Evolutionary conservation across 2,113 vertebrate genomes (phyloP).

Genomic region (Ophiodon elongatus): DNA sequence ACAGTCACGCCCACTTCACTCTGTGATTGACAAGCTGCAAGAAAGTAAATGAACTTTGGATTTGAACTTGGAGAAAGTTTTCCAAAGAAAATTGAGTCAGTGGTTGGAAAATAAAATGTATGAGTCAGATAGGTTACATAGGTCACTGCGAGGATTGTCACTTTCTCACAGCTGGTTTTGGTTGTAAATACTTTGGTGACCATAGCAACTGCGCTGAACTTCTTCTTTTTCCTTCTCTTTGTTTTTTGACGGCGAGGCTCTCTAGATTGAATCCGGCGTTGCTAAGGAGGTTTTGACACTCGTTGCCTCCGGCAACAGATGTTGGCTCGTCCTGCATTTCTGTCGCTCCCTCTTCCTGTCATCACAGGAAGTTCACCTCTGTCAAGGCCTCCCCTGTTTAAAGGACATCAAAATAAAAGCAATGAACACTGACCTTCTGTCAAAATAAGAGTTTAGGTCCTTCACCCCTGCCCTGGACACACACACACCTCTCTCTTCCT

Average conservation of each 20-base stretch:
- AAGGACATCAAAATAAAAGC: constrained; percentile 62
- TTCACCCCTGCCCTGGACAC: constrained; percentile 52
- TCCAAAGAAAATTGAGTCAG: not conserved
- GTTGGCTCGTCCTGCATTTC: constrained; percentile 24
- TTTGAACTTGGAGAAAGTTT: not conserved
- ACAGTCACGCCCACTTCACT: not conserved
- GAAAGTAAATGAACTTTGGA: not conserved
- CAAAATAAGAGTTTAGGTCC: constrained; percentile 49
- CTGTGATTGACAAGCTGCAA: not conserved
- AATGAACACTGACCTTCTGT: constrained; percentile 32
- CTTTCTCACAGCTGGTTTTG: constrained; percentile 21
- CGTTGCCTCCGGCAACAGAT: not conserved
- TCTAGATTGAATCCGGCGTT: not conserved
- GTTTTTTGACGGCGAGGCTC: not conserved
- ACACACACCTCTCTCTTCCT: not conserved
- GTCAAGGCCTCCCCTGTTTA: constrained; percentile 44
- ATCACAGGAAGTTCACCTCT: constrained; percentile 44
- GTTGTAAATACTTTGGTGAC: constrained; percentile 8
- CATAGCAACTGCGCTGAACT: not conserved
- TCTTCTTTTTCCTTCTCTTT: constrained; percentile 46
- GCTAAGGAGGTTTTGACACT: not conserved
- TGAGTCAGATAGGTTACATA: constrained; percentile 19
- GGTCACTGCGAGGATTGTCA: constrained; percentile 1
- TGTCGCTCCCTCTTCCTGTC: not conserved
- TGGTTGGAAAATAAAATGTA: not conserved